A percentile compares a stretch with the other conserved stretches of the same genome.
Evolutionary conservation across 2,797 vertebrate genomes (phyloP).

Genomic region (Benthosema pterotum): DNA sequence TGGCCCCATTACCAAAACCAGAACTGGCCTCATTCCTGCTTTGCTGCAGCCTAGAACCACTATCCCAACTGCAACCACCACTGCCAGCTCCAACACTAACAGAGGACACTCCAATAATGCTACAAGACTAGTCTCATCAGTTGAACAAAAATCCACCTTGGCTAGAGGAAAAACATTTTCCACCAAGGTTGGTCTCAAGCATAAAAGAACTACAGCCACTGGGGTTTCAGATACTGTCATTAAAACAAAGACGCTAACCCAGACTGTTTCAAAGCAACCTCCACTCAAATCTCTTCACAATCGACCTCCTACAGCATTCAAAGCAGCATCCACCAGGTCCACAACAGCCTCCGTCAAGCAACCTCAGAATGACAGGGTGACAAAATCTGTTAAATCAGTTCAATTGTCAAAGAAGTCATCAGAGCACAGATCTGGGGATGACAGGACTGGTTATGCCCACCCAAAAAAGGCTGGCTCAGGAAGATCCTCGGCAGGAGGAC

Average conservation of each 20-base stretch:
- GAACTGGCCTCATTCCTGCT: slow-evolving; percentile 60
- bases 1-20: slow-evolving; percentile 58
- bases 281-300: slow-evolving; percentile 21
- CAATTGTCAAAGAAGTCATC: neutral
- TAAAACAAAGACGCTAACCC: slow-evolving; percentile 26
- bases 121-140: neutral
- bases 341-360: slow-evolving; percentile 17
- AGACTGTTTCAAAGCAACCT: neutral
- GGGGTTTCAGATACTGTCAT: neutral
- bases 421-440: slow-evolving; percentile 4
- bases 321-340: slow-evolving; percentile 11
- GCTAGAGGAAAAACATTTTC: slow-evolving; percentile 11
- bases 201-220: slow-evolving; percentile 3
- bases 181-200: neutral
- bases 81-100: neutral
- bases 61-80: neutral
- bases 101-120: neutral
- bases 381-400: neutral
- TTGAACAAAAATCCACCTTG: slow-evolving; percentile 6
- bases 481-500: neutral
- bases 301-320: slow-evolving; percentile 15
- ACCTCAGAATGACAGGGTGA: neutral
- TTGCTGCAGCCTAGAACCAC: slow-evolving; percentile 37
- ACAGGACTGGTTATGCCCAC: slow-evolving; percentile 3
- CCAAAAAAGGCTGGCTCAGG: neutral